Base-by-base conservation (phyloP, 2,888 invertebrate genomes). In the Tuta absoluta region DNA sequence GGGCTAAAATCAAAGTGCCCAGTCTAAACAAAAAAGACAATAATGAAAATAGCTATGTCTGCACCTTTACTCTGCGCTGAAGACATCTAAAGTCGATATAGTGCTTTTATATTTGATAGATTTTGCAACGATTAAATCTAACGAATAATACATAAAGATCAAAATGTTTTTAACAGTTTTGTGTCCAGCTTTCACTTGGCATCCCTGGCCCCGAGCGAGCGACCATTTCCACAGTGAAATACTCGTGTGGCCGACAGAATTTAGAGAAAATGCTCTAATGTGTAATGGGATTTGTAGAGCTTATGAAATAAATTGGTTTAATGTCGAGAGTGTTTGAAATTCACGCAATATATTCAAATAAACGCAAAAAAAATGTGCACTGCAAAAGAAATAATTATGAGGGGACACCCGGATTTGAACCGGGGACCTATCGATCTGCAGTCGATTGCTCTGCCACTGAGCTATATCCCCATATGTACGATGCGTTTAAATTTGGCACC, bases 371-470 rank as follows among this genome's bases (percentile, higher is more conserved):
- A 28, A 58, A 37, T 37, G 19, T 28, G 12, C 1, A 38, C 0
- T 19, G 11, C 28, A 37, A 59, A 38, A 38, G 14, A 17, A 61
- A 48, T 0, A 49, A 12, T 17, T 24, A 3, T 56, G n/a, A 88
- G 89, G 87, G 89, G 86, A 88, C 87, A 87, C 87, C 86, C 87
- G 89, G 89, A 84, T 81, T 88, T 88, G 89, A 89, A 89, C 89
- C 87, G 81, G 89, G 85, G 89, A 73, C 90, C 90, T 88, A 88
- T 88, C 89, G 90, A 90, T 89, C 89, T 90, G 89, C 90, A 90
- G 90, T 89, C 89, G 89, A 90, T 87, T 90, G 90, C 90, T 90
- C 90, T 89, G 73, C 89, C 89, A 86, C 86, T 86, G 86, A 86
- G 86, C 86, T 86, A 86, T 86, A 86, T 85, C 85, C 86, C 86